Percentiles rank a stretch among this genome's conserved stretches.
Evolutionary conservation across 2,113 vertebrate species (phyloP).

Genomic region (Solea solea): DNA sequence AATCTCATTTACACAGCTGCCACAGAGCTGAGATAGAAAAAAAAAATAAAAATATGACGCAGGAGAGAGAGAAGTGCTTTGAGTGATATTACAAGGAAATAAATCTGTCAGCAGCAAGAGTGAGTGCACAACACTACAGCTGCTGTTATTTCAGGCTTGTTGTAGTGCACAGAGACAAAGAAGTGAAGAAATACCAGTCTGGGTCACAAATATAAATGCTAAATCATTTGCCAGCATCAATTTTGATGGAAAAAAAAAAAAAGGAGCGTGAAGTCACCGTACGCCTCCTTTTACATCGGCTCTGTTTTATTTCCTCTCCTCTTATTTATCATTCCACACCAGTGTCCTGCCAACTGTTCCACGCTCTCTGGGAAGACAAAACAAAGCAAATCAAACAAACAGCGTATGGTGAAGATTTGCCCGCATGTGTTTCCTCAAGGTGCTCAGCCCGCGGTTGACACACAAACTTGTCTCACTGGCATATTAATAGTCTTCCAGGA

Average conservation of each 20-base stretch:
- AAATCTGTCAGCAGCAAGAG: slow-evolving; percentile 6
- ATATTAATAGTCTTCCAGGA: slow-evolving; percentile 40
- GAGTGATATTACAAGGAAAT: slow-evolving; percentile 7
- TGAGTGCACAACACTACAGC: background rate
- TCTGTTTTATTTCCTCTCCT: slow-evolving; percentile 48
- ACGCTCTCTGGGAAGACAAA: slow-evolving; percentile 4
- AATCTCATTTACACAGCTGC: background rate
- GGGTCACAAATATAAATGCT: background rate
- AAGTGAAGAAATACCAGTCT: background rate
- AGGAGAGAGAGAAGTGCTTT: background rate
- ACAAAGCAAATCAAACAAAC: slow-evolving; percentile 26
- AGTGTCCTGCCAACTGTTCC: slow-evolving; percentile 40
- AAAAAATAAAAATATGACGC: background rate
- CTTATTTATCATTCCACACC: slow-evolving; percentile 25
- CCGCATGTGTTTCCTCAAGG: slow-evolving; percentile 36
- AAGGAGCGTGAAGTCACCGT: slow-evolving; percentile 2
- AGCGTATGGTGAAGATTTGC: slow-evolving; percentile 18
- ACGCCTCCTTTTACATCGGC: slow-evolving; percentile 23
- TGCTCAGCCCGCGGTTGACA: slow-evolving; percentile 25
- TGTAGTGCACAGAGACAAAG: background rate
- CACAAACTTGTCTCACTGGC: slow-evolving; percentile 12
- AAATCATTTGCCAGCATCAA: slow-evolving; percentile 19
- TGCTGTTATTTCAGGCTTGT: background rate
- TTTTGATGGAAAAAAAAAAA: background rate
- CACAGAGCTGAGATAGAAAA: background rate